Percentiles rank a stretch among this genome's conserved stretches.
These are phyloP conservation scores for Pseudorhombus dupliciocellatus DNA, from an alignment of 2,113 vertebrate species.

Conservation along the genomic window DNA sequence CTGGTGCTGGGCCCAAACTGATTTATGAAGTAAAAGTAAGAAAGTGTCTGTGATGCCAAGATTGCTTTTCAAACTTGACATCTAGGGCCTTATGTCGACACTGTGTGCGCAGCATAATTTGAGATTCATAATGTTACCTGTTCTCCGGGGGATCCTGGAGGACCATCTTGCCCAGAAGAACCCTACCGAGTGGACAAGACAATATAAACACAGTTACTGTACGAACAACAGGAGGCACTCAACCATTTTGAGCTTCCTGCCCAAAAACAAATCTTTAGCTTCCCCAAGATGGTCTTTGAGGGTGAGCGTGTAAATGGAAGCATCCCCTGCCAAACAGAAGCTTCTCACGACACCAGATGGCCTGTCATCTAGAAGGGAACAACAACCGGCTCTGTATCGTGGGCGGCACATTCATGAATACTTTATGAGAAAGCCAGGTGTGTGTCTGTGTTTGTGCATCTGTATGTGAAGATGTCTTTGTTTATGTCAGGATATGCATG, in stretches of 20 bases:
- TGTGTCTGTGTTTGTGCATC: constrained; percentile 40
- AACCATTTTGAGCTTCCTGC: constrained; percentile 16
- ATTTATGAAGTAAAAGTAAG: constrained; percentile 11
- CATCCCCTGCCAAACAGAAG: constrained; percentile 41
- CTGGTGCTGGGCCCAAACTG: background rate
- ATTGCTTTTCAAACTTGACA: background rate
- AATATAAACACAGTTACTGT: constrained; percentile 27
- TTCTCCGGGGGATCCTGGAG: constrained; percentile 85
- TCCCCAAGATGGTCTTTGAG: constrained; percentile 48
- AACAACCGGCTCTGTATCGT: constrained; percentile 37
- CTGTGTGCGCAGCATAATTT: background rate
- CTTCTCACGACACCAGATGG: constrained; percentile 57
- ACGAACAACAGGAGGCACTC: constrained; percentile 16
- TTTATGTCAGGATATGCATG: background rate
- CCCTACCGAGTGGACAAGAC: constrained; percentile 77
- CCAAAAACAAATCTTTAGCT: constrained; percentile 35
- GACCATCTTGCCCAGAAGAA: constrained; percentile 85
- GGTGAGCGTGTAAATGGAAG: constrained; percentile 48
- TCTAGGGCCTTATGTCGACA: constrained; percentile 1
- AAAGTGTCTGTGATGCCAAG: background rate
- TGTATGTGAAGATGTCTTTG: background rate
- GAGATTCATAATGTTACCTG: constrained; percentile 74
- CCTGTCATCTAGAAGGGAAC: constrained; percentile 51
- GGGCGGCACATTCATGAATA: constrained; percentile 44
- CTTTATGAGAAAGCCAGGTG: constrained; percentile 61